phyloP scores from a whole-genome alignment of 2,113 vertebrate species.

The Tichodroma muraria region DNA sequence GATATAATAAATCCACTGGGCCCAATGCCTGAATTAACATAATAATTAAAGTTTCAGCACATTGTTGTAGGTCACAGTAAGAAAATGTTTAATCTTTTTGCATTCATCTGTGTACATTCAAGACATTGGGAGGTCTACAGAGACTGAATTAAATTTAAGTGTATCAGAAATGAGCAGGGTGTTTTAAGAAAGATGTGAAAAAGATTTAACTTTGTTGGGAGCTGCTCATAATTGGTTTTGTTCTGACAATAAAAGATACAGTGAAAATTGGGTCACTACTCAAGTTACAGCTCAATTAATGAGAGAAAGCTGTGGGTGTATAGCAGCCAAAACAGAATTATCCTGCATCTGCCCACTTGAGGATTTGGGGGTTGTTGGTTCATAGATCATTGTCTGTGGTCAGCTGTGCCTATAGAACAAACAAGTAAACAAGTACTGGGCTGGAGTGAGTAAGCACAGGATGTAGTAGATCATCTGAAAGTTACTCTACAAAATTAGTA shows the following conservation, averaged over 20 bases:
- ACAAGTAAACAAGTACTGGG: not conserved
- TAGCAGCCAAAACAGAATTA: conserved; percentile 12
- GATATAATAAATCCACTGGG: conserved; percentile 32
- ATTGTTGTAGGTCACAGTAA: conserved; percentile 48
- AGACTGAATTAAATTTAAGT: conserved; percentile 19
- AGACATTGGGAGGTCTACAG: conserved; percentile 6
- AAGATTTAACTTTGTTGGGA: conserved; percentile 38
- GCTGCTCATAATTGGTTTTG: conserved; percentile 18
- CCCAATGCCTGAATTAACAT: conserved; percentile 50
- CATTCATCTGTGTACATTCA: conserved; percentile 48
- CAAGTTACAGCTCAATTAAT: not conserved
- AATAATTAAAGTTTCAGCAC: conserved; percentile 61
- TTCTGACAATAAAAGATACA: conserved; percentile 13
- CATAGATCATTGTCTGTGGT: not conserved
- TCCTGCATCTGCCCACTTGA: not conserved
- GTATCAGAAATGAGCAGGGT: conserved; percentile 10
- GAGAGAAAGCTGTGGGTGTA: not conserved
- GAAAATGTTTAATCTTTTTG: conserved; percentile 59
- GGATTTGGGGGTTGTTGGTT: not conserved
- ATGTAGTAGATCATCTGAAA: not conserved
- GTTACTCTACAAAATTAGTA: not conserved
- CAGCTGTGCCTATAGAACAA: not conserved
- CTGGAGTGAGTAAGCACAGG: not conserved
- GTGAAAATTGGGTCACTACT: not conserved
- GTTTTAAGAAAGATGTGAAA: conserved; percentile 26